Conservation (phyloP, 2,888 invertebrate genomes). For the Drosophila mimica region DNA sequence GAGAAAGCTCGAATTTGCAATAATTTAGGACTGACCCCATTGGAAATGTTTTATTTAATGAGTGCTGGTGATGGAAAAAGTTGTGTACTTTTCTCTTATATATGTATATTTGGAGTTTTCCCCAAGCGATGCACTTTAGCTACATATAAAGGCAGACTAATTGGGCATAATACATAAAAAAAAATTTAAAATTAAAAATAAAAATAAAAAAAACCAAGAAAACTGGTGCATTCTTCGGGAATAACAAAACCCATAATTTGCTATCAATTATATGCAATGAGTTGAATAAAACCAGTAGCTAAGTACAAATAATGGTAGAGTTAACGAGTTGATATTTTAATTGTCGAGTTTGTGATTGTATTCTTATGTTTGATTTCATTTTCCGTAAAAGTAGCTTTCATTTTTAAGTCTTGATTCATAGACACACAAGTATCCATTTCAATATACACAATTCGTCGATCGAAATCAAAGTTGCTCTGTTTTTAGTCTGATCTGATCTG, state of each 20-base stretch:
- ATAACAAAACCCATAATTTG: conserved; percentile 26
- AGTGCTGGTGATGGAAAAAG: conserved; percentile 34
- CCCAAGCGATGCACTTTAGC: conserved; percentile 38
- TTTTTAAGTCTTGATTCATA: conserved; percentile 22
- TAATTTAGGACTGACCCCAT: background rate
- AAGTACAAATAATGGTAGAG: conserved; percentile 40
- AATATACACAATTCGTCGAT: conserved; percentile 6
- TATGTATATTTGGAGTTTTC: conserved; percentile 17
- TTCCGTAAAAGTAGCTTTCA: conserved; percentile 41
- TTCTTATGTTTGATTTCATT: conserved; percentile 36
- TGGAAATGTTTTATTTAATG: background rate
- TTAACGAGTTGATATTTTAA: conserved; percentile 39
- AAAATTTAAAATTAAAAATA: background rate
- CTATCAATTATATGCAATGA: conserved; percentile 26
- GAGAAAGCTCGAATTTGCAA: background rate
- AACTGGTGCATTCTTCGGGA: conserved; percentile 36
- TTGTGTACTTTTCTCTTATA: conserved; percentile 14
- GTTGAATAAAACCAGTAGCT: conserved; percentile 35
- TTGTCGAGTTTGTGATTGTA: conserved; percentile 41
- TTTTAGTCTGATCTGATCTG: background rate
- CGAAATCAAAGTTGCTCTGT: background rate
- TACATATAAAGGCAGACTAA: conserved; percentile 11
- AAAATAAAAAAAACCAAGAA: background rate
- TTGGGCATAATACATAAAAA: conserved; percentile 10
- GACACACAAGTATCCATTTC: conserved; percentile 17